Evolutionary conservation across 2,888 invertebrate genomes (phyloP), one percentile per base, ranked within the genome.

Genomic region (Chymomyza amoena): DNA sequence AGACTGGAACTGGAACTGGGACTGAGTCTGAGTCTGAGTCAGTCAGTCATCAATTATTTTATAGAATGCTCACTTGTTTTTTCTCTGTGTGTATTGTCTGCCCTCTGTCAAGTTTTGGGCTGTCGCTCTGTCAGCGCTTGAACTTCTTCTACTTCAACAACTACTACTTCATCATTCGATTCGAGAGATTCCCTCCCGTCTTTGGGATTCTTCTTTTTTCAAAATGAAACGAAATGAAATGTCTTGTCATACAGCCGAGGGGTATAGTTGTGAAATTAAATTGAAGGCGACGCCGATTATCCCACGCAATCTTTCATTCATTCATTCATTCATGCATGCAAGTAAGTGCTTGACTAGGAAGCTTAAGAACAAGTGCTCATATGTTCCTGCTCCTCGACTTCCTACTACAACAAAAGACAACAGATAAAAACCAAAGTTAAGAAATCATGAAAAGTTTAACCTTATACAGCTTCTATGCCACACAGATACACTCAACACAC

Each of bases 51-150:
- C 84, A 85, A 85, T 85, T 85, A 85, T 85, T 85, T 87, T 85
- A 85, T 85, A 85, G 84, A 85, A 85, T 85, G 84, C 83, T 85
- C 84, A 87, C 87, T 85, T 85, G 84, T 85, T 84, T 82, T 87
- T 66, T n/a, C n/a, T n/a, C n/a, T n/a, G n/a, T 76, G 25, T 71
- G 69, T 71, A 61, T 74, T 61, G 67, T 57, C 39, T 45, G 54
- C 13, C 32, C 18, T 65, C 69, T 56, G 61, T 57, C 15, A 20
- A n/a, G 16, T 36, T 39, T 61, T 32, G 28, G 36, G 25, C 52
- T 16, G 45, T 20, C 52, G 13, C n/a, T 69, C 69, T 69, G 68
- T 68, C 75, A 59, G 64, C 69, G 56, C n/a, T n/a, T 20, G 39
- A 45, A 60, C 56, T 57, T 62, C 65, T 62, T 45, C 61, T 52